Base-by-base conservation (phyloP, 2,888 invertebrate species). In the Adineta ricciae region DNA sequence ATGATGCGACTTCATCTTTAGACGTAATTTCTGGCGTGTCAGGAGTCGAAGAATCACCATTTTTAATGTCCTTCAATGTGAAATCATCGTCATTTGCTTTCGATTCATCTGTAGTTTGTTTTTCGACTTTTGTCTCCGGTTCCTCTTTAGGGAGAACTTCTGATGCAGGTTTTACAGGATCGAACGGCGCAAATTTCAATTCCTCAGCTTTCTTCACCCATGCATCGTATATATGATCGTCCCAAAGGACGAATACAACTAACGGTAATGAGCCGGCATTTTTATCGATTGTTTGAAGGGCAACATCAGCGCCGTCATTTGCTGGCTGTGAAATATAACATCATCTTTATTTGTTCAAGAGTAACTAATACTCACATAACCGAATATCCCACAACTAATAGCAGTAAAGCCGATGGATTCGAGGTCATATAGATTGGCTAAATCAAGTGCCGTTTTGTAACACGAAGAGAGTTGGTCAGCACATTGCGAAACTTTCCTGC, bases 351-450 rank as follows among this genome's bases (percentile, higher is more conserved):
- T 41, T 32, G 41, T 38, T n/a, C 24, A 41, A 41, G 32, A 78
- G n/a, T n/a, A 14, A 41, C 21, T 24, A 3, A 5, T 21, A 78
- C 78, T 41, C 41, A 78, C 78, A 78, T 78, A 78, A 41, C 78
- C 78, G 14, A 78, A 78, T 21, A 78, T 78, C 24, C 78, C 78
- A 41, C 78, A 78, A n/a, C 41, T 41, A n/a, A 78, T 78, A 41
- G 78, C 78, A 11, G 78, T 78, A 41, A 41, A 78, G n/a, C 38
- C 78, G n/a, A 78, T 78, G 2, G 78, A 78, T 41, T 78, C 41
- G 14, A 78, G 41, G 41, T 78, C 78, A 24, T 78, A 78, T 14
- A 78, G 24, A 78, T 41, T 41, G 41, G 78, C 78, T 41, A 78
- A 41, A 21, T 1, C 41, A n/a, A 78, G 41, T 41, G 78, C 24